Base-by-base conservation (phyloP, 1,140 invertebrate genomes). In the Rhyacophila brunnea region DNA sequence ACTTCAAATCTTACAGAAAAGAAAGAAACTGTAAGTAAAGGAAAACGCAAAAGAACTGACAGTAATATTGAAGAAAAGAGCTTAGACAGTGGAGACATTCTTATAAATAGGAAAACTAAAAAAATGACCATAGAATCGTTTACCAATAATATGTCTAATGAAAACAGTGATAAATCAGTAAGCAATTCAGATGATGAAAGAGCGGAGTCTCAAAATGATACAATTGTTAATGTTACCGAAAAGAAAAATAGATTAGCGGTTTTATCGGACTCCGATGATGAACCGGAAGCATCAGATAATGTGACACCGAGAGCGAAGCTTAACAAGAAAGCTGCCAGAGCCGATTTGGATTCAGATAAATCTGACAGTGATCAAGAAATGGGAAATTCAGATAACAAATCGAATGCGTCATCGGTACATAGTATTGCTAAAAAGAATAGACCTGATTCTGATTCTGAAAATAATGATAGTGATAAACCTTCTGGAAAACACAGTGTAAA, bases 231-330 rank as follows among this genome's bases (percentile, higher is more conserved):
- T 15, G 20, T 6, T 1, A 17, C 10, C 35, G 34, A 23, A 23
- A 40, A 18, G n/a, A 52, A 40, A 42, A 38, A 11, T 40, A 38
- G 19, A 40, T 20, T 11, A n/a, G 10, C 1, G 3, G 14, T 42
- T n/a, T 52, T 23, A 9, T 43, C 49, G 36, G 49, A 52, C 40
- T 52, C 36, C 2, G 49, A 52, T 42, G 49, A 23, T 10, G 11
- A 42, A 28, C 3, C 3, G 4, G 6, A 40, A 19, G 3, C 38
- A 52, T 52, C 15, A 40, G 40, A 52, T 2, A 13, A 19, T 6
- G 10, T 15, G 10, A 20, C 18, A 43, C 1, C 18, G 6, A 15
- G 38, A 19, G 10, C 19, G 19, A 23, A n/a, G n/a, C 6, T 45
- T 5, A 14, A 38, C 15, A 42, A 23, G 14, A 45, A 44, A 14